Conservation (phyloP, 1,140 invertebrate genomes). For the Mylabris phalerata region DNA sequence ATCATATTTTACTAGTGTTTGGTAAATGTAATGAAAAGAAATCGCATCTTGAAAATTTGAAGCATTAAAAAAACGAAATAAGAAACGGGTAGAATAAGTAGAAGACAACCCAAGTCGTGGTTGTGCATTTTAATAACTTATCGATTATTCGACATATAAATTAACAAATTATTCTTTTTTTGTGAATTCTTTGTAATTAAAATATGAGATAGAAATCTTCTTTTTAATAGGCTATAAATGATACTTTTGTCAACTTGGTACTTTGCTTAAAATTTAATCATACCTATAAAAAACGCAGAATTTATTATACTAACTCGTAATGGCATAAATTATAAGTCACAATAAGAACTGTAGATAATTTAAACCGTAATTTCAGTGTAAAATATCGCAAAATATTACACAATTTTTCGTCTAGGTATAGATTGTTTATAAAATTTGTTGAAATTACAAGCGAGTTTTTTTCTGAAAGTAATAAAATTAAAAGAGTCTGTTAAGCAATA, state of each 20-base stretch:
- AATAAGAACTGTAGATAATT: background rate
- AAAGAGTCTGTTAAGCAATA: constrained; percentile 1
- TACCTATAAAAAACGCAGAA: constrained; percentile 14
- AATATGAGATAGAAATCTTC: constrained; percentile 22
- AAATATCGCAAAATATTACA: too few relatives aligned
- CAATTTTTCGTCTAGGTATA: too few relatives aligned
- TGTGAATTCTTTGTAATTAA: constrained; percentile 22
- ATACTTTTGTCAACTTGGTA: constrained; percentile 23
- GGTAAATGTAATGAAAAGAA: background rate
- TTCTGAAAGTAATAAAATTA: too few relatives aligned
- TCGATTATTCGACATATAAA: constrained; percentile 24
- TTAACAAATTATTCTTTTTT: constrained; percentile 4
- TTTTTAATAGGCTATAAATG: constrained; percentile 21
- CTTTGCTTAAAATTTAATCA: constrained; percentile 21
- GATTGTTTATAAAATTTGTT: too few relatives aligned
- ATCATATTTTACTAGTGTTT: constrained; percentile 11
- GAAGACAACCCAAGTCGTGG: constrained; percentile 12
- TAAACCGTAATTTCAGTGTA: too few relatives aligned
- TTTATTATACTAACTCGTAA: constrained; percentile 12
- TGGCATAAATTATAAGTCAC: constrained; percentile 10
- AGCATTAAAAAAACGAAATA: too few relatives aligned
- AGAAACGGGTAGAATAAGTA: too few relatives aligned
- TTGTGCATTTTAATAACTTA: constrained; percentile 22
- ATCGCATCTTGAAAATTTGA: too few relatives aligned
- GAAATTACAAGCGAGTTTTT: too few relatives aligned